Conservation (phyloP, 35 echinoderm and acorn worm genomes). For the Anneissia japonica region DNA sequence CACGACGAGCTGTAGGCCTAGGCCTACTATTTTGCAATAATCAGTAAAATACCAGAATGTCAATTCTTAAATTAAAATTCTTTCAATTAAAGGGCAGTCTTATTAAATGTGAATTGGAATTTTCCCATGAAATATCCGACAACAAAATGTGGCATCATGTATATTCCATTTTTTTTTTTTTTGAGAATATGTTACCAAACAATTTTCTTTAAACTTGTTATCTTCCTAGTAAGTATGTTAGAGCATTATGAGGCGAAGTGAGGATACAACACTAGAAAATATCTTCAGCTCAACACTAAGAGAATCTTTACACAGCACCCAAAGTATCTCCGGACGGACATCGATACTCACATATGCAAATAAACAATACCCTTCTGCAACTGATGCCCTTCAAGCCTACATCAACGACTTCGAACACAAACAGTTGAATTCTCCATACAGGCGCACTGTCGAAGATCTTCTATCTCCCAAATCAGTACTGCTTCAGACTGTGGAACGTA, state of each 20-base stretch:
- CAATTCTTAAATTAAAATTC: too few species aligned
- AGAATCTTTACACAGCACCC: constrained; percentile 36
- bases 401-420: constrained; percentile 46
- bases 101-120: too few species aligned
- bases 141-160: too few species aligned
- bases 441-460: constrained; percentile 16
- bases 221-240: neutral
- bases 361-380: constrained; percentile 51
- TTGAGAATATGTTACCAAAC: too few species aligned
- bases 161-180: too few species aligned
- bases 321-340: constrained; percentile 43
- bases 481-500: constrained; percentile 31
- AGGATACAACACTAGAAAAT: neutral
- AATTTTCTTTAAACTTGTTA: too few species aligned
- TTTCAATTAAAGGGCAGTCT: too few species aligned
- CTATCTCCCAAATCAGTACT: constrained; percentile 17
- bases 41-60: too few species aligned
- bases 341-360: constrained; percentile 44
- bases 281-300: neutral
- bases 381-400: constrained; percentile 52
- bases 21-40: too few species aligned
- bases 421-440: constrained; percentile 12
- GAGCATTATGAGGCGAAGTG: neutral
- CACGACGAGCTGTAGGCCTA: too few species aligned
- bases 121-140: too few species aligned